Evolutionary conservation across 2,888 invertebrate species (phyloP).

Genomic region (Margaritifera margaritifera): DNA sequence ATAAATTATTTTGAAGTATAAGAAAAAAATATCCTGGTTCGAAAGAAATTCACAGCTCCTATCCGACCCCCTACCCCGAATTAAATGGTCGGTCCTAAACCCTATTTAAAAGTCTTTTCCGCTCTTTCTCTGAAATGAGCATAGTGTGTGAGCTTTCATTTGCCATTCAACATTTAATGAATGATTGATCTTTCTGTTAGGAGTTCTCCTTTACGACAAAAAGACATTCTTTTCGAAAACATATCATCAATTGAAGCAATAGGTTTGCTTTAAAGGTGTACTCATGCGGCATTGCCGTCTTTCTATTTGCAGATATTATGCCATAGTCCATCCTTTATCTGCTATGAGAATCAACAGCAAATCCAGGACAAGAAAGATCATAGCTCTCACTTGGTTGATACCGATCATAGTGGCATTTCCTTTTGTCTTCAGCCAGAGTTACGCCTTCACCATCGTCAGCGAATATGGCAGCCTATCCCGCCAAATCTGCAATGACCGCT

Average conservation of each 20-base stretch:
- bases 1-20: too few relatives aligned
- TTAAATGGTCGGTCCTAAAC: too few relatives aligned
- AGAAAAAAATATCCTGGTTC: too few relatives aligned
- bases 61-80: too few relatives aligned
- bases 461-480: constrained; percentile 70
- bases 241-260: too few relatives aligned
- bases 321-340: constrained; percentile 74
- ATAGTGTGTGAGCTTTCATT: background rate
- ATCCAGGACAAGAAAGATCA: constrained; percentile 70
- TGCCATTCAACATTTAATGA: background rate
- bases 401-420: constrained; percentile 57
- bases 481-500: constrained; percentile 71
- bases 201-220: too few relatives aligned
- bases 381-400: constrained; percentile 72
- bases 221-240: background rate
- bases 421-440: constrained; percentile 53
- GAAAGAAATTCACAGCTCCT: too few relatives aligned
- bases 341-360: constrained; percentile 70
- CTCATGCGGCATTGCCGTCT: background rate
- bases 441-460: constrained; percentile 64
- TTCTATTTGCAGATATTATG: constrained; percentile 71
- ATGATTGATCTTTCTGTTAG: too few relatives aligned
- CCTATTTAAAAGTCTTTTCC: too few relatives aligned
- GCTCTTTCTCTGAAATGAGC: too few relatives aligned
- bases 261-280: background rate